Conservation (phyloP, 2,113 vertebrate genomes). For the Ammodytes dubius region DNA sequence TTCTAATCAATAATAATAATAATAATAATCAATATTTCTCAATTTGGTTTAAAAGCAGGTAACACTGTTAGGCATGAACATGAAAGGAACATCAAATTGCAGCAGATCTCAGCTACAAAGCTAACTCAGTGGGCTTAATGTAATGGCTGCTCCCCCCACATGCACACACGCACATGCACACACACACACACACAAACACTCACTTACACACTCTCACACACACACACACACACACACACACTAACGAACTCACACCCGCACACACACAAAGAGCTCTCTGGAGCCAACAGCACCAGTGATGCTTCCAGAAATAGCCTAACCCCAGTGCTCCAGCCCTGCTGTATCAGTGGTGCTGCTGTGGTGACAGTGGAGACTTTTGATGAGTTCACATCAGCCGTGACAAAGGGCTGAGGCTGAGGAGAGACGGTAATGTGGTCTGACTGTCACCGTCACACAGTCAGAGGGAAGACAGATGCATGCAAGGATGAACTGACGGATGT, state of each 20-base stretch:
- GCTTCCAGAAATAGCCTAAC: conserved; percentile 78
- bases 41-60: neutral
- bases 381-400: conserved; percentile 67
- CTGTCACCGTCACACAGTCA: conserved; percentile 43
- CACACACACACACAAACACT: conserved; percentile 10
- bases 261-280: conserved; percentile 16
- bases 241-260: conserved; percentile 7
- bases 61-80: neutral
- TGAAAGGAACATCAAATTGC: conserved; percentile 17
- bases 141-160: conserved; percentile 6
- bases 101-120: conserved; percentile 16
- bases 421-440: conserved; percentile 53
- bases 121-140: conserved; percentile 25
- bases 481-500: conserved; percentile 44
- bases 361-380: conserved; percentile 56
- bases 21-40: neutral
- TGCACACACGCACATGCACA: conserved; percentile 18
- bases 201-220: conserved; percentile 1
- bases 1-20: too few relatives aligned
- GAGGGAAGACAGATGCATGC: conserved; percentile 36
- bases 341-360: conserved; percentile 48
- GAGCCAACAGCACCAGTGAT: conserved; percentile 44
- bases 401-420: conserved; percentile 34
- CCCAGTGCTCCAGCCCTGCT: conserved; percentile 57
- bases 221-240: conserved; percentile 24